Evolutionary conservation across 2,888 invertebrate genomes (phyloP).

Genomic region (Lasius fuliginosus): DNA sequence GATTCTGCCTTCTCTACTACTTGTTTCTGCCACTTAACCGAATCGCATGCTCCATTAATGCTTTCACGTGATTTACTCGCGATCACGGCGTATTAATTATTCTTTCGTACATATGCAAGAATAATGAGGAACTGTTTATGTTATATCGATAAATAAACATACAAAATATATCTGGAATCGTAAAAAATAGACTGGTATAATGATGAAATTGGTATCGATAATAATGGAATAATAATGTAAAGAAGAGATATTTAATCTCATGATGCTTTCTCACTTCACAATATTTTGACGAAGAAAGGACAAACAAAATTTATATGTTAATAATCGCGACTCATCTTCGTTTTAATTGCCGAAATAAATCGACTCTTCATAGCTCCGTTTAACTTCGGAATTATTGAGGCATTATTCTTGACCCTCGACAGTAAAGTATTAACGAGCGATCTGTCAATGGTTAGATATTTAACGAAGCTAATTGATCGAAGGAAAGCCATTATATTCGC

Average conservation of each 20-base stretch:
- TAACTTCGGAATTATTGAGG: slow-evolving; percentile 18
- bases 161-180: background rate
- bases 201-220: background rate
- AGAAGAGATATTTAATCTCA: background rate
- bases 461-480: slow-evolving; percentile 27
- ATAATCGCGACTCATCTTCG: background rate
- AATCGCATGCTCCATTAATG: background rate
- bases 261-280: background rate
- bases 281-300: background rate
- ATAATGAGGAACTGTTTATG: background rate
- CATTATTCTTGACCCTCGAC: background rate
- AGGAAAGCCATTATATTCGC: slow-evolving; percentile 8
- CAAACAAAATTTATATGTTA: slow-evolving; percentile 19
- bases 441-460: slow-evolving; percentile 26
- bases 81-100: background rate
- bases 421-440: slow-evolving; percentile 17
- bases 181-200: background rate
- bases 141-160: background rate
- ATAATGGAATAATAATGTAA: background rate
- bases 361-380: background rate
- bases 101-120: background rate
- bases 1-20: background rate
- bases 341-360: slow-evolving; percentile 32
- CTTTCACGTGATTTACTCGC: background rate
- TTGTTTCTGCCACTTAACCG: background rate